Evolutionary conservation across 92 coral and sea anemone species (phyloP).

Genomic region (Paragorgia papillata): DNA sequence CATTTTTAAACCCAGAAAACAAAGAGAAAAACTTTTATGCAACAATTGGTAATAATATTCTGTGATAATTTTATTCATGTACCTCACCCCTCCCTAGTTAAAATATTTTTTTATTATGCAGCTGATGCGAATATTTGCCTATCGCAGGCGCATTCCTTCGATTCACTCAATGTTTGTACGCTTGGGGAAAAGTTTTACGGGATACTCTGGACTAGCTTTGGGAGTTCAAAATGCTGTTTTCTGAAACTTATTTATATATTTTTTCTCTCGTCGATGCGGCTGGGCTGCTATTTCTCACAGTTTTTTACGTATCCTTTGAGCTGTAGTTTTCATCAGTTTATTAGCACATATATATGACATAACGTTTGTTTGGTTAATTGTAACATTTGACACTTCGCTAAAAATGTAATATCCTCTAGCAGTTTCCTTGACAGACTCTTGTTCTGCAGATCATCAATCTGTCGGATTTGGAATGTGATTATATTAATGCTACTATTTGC

Average conservation of each 20-base stretch:
- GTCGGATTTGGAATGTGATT: constrained; percentile 98
- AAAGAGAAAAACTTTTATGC: too few species aligned
- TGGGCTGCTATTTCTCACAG: constrained; percentile 85
- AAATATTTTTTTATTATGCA: too few species aligned
- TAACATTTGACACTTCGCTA: constrained; percentile 34
- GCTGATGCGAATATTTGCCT: constrained; percentile 6
- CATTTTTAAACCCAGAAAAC: too few species aligned
- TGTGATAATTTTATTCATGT: neutral
- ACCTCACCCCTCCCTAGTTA: constrained; percentile 13
- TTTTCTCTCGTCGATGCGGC: constrained; percentile 91
- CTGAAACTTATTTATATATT: constrained; percentile 60
- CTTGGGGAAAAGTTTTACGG: neutral
- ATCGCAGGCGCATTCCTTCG: constrained; percentile 16
- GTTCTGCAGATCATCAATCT: constrained; percentile 76
- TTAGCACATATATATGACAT: too few species aligned
- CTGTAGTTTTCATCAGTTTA: neutral
- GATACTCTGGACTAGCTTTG: too few species aligned
- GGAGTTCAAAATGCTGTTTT: constrained; percentile 22
- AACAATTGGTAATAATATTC: neutral
- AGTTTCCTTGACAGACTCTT: constrained; percentile 12
- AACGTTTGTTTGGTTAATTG: neutral
- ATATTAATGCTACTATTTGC: constrained; percentile 93
- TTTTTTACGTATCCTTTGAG: constrained; percentile 94
- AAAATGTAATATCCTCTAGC: too few species aligned
- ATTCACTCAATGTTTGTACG: neutral